Evolutionary conservation across 2,113 vertebrate genomes (phyloP).

Genomic region (Clarias gariepinus): DNA sequence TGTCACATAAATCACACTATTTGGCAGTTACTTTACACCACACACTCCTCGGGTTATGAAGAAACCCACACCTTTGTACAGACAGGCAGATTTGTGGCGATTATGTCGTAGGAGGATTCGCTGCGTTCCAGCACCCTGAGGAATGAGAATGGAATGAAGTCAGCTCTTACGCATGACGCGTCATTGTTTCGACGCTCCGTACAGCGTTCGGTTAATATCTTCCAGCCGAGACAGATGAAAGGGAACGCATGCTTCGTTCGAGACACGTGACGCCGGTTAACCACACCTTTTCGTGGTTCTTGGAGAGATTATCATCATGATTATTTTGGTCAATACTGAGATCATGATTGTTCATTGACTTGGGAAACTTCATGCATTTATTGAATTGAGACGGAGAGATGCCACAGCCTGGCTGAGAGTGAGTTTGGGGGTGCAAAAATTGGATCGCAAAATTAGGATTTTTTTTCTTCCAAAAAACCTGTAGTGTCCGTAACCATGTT

Average conservation of each 20-base stretch:
- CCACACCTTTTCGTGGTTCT: neutral
- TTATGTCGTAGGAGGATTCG: slow-evolving; percentile 34
- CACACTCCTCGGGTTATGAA: neutral
- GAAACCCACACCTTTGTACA: slow-evolving; percentile 33
- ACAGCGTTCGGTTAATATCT: neutral
- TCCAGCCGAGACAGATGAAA: neutral
- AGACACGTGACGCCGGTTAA: neutral
- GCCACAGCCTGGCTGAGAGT: too few relatives aligned
- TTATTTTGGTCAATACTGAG: too few relatives aligned
- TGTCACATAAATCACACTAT: neutral
- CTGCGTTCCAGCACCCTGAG: slow-evolving; percentile 51
- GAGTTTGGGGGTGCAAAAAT: too few relatives aligned
- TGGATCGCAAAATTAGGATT: too few relatives aligned
- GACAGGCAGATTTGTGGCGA: slow-evolving; percentile 46
- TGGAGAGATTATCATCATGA: neutral
- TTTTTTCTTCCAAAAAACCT: too few relatives aligned
- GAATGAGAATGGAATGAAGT: slow-evolving; percentile 50
- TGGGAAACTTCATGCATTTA: too few relatives aligned
- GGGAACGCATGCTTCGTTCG: neutral
- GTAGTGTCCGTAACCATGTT: too few relatives aligned
- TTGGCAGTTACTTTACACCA: slow-evolving; percentile 19
- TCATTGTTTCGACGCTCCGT: slow-evolving; percentile 40
- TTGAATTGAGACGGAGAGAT: too few relatives aligned
- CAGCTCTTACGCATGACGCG: slow-evolving; percentile 46
- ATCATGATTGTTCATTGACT: too few relatives aligned